Evolutionary conservation across 1,140 invertebrate genomes (phyloP).

Genomic region (Calosoma granatense): DNA sequence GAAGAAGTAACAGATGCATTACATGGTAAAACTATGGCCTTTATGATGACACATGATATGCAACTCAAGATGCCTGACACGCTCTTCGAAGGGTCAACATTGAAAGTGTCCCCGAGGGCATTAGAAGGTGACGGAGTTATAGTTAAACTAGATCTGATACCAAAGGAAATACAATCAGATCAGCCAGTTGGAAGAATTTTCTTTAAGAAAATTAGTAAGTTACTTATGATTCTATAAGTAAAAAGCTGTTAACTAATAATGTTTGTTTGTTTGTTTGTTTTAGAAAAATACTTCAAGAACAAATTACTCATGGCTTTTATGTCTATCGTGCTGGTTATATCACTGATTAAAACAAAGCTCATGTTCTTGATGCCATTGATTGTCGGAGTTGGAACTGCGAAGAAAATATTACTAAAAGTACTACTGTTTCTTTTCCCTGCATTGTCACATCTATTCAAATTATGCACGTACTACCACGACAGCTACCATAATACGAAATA

Average conservation of each 20-base stretch:
- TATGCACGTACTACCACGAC: conserved; percentile 70
- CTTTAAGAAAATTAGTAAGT: conserved; percentile 64
- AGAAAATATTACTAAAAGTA: conserved; percentile 70
- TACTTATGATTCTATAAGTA: background rate
- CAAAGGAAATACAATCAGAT: conserved; percentile 28
- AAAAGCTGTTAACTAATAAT: background rate
- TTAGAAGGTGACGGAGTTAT: conserved; percentile 61
- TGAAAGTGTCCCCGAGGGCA: conserved; percentile 59
- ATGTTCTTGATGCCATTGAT: conserved; percentile 63
- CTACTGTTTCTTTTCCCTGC: conserved; percentile 72
- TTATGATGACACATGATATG: conserved; percentile 65
- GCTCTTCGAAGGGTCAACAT: conserved; percentile 55
- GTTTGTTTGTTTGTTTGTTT: conserved; percentile 31
- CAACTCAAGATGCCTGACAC: conserved; percentile 56
- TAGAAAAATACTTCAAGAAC: conserved; percentile 66
- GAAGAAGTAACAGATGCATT: conserved; percentile 62
- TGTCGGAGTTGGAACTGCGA: conserved; percentile 65
- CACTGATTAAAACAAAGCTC: conserved; percentile 65
- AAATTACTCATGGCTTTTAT: conserved; percentile 61
- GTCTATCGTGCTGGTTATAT: conserved; percentile 64
- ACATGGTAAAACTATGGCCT: conserved; percentile 55
- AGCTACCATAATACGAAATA: conserved; percentile 57
- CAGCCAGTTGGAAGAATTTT: conserved; percentile 47
- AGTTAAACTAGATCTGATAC: conserved; percentile 57
- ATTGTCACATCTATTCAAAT: conserved; percentile 68